phyloP scores from a whole-genome alignment of 1,140 invertebrate genomes.

The Calephelis virginiensis region DNA sequence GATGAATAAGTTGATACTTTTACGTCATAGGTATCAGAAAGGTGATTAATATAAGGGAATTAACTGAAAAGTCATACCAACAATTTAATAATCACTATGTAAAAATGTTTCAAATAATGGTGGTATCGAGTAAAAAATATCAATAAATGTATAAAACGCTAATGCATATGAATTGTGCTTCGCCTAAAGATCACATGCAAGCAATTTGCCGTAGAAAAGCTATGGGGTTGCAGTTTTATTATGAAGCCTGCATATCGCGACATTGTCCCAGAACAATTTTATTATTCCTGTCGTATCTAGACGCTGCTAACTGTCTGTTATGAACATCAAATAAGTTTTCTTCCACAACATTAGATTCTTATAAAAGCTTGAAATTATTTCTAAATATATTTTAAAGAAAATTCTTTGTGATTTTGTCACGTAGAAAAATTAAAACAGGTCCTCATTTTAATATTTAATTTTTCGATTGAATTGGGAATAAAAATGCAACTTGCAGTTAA shows the following conservation, averaged over 20 bases:
- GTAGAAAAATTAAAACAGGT: background rate
- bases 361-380: constrained; percentile 13
- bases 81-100: too few species aligned
- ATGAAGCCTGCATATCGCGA: constrained; percentile 51
- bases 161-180: constrained; percentile 28
- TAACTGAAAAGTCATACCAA: too few species aligned
- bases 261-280: constrained; percentile 37
- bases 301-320: constrained; percentile 39
- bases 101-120: too few species aligned
- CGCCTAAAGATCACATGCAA: constrained; percentile 54
- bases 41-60: too few species aligned
- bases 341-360: constrained; percentile 31
- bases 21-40: too few species aligned
- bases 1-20: too few species aligned
- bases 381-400: constrained; percentile 5
- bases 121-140: too few species aligned
- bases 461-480: too few species aligned
- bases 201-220: constrained; percentile 60
- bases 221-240: constrained; percentile 64
- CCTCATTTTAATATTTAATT: background rate
- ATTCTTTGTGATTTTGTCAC: background rate
- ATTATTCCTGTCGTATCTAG: constrained; percentile 39
- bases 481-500: too few species aligned
- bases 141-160: constrained; percentile 24
- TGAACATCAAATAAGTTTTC: constrained; percentile 38